These are phyloP conservation scores for Capreolus pygargus DNA, from an alignment of 2,113 vertebrate species.

Conservation along the genomic window DNA sequence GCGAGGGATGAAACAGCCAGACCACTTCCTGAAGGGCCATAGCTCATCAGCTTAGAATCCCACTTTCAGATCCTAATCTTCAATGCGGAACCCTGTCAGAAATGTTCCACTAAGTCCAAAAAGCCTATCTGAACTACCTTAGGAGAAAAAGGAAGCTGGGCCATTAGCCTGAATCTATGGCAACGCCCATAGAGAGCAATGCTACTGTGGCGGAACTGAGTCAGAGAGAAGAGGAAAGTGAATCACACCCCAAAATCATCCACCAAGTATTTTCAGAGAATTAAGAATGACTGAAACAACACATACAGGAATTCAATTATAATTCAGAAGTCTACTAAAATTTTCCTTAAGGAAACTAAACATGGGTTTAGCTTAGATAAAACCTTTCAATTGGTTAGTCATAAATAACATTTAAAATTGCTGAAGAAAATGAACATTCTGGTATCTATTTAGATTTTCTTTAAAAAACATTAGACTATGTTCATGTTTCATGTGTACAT, in stretches of 20 bases:
- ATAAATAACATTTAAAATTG: slow-evolving; percentile 32
- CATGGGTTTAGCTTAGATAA: neutral
- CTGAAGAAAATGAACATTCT: slow-evolving; percentile 14
- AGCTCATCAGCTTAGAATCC: neutral
- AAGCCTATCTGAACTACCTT: neutral
- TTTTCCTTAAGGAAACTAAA: slow-evolving; percentile 22
- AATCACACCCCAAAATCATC: neutral
- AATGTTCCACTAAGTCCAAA: neutral
- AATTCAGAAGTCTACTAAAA: slow-evolving; percentile 28
- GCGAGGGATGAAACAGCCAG: neutral
- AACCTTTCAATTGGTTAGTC: neutral
- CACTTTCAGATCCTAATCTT: neutral
- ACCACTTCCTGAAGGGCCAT: neutral
- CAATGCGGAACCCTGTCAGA: neutral
- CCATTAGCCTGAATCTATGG: neutral
- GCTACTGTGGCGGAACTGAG: neutral
- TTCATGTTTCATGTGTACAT: neutral
- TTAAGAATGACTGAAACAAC: slow-evolving; percentile 8
- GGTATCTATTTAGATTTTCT: slow-evolving; percentile 24
- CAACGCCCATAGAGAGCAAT: neutral
- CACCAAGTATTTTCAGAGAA: slow-evolving; percentile 27
- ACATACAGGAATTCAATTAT: neutral
- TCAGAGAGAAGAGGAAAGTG: slow-evolving; percentile 3
- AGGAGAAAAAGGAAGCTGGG: neutral
- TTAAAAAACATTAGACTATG: neutral